phyloP scores from a whole-genome alignment of 2,797 vertebrate species.

The Peromyscus nudipes region DNA sequence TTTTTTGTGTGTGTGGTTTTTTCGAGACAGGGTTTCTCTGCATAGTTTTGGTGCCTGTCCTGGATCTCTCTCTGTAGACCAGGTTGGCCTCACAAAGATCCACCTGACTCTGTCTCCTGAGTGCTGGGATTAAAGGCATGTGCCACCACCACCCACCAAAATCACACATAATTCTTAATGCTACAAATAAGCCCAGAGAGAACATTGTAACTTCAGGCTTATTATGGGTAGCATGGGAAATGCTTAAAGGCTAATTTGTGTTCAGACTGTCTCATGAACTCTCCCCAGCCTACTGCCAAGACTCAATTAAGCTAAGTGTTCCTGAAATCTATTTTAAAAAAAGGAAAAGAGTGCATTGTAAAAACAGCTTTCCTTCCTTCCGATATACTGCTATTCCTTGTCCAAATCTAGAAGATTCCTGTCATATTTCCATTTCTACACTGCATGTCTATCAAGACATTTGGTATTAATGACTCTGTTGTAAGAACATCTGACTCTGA shows the following conservation, averaged over 20 bases:
- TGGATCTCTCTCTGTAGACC: too few relatives aligned
- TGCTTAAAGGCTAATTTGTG: background rate
- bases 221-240: background rate
- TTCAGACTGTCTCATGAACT: background rate
- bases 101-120: too few relatives aligned
- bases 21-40: too few relatives aligned
- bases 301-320: conserved; percentile 32
- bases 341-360: background rate
- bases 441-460: background rate
- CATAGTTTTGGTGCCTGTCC: too few relatives aligned
- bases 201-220: background rate
- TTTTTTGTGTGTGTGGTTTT: too few relatives aligned
- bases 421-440: background rate
- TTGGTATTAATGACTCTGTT: background rate
- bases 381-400: background rate
- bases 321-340: background rate
- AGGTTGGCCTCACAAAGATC: too few relatives aligned
- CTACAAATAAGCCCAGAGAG: background rate
- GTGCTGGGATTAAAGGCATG: too few relatives aligned
- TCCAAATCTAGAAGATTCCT: background rate
- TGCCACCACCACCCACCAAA: too few relatives aligned
- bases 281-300: background rate
- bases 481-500: conserved; percentile 1
- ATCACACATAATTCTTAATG: background rate
- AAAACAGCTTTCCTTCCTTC: background rate